Conservation (phyloP, 2,113 vertebrate genomes). For the Nicator chloris region DNA sequence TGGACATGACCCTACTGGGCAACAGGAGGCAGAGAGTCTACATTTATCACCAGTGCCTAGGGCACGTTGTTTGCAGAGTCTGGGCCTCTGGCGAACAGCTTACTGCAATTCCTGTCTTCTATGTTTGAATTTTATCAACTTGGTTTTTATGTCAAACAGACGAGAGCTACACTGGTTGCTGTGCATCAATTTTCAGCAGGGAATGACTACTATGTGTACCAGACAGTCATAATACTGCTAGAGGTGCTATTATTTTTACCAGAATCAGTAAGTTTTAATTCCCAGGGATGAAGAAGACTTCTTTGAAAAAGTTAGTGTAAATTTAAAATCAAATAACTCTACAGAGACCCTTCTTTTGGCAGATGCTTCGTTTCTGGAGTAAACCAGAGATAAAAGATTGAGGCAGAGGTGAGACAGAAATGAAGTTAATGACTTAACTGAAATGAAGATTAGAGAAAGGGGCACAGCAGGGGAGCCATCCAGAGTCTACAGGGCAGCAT, state of each 20-base stretch:
- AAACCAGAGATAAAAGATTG: not conserved
- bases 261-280: not conserved
- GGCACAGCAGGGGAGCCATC: not conserved
- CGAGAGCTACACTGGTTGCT: not conserved
- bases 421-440: not conserved
- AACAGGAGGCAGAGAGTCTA: not conserved
- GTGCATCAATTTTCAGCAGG: not conserved
- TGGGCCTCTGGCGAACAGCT: not conserved
- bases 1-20: not conserved
- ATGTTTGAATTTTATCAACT: not conserved
- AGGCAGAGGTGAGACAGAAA: not conserved
- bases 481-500: not conserved
- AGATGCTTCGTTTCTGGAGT: not conserved
- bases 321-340: not conserved
- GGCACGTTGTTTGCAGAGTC: not conserved
- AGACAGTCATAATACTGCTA: not conserved
- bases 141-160: not conserved
- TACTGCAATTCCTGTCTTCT: not conserved
- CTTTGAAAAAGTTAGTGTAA: not conserved
- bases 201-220: not conserved
- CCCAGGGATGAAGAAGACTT: not conserved
- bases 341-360: not conserved
- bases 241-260: conserved; percentile 11
- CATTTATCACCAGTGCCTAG: conserved; percentile 37
- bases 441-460: not conserved